Conservation (phyloP, 2,888 invertebrate species). For the Chirona hameri region DNA sequence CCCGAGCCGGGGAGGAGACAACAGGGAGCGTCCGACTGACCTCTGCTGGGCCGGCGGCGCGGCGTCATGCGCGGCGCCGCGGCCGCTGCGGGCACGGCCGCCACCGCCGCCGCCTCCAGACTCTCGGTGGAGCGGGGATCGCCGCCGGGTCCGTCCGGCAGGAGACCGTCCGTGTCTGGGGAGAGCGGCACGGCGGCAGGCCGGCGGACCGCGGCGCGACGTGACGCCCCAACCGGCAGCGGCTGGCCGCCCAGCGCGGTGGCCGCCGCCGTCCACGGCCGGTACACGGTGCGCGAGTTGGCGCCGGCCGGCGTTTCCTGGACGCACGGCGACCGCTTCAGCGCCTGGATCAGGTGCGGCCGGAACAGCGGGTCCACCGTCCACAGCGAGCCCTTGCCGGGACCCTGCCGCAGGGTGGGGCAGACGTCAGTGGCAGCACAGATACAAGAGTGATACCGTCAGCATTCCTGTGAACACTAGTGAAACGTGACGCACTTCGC, state of each 20-base stretch:
- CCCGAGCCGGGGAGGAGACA: neutral
- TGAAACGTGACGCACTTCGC: too few relatives aligned
- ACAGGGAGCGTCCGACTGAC: neutral
- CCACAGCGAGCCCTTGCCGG: constrained; percentile 94
- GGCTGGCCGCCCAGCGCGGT: constrained; percentile 29
- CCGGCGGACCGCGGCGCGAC: constrained; percentile 8
- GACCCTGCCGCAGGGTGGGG: constrained; percentile 63
- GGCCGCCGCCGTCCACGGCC: constrained; percentile 31
- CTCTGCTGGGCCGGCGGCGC: neutral
- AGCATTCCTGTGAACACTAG: too few relatives aligned
- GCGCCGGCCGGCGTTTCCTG: constrained; percentile 55
- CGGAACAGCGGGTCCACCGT: constrained; percentile 90
- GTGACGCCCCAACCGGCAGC: neutral
- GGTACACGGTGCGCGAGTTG: neutral
- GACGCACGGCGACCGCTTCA: constrained; percentile 75
- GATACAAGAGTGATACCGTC: neutral
- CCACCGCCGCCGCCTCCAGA: too few relatives aligned
- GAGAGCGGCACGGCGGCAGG: neutral
- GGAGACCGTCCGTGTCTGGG: neutral
- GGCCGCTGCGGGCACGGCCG: neutral
- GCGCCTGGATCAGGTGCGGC: constrained; percentile 80
- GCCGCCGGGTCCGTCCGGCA: neutral
- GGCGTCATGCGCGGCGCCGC: neutral
- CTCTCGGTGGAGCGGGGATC: too few relatives aligned
- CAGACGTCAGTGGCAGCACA: neutral